Percentiles rank a stretch among this genome's conserved stretches.
These are phyloP conservation scores for Bombus difficillimus DNA, from an alignment of 1,140 invertebrate genomes.

Conservation along the genomic window DNA sequence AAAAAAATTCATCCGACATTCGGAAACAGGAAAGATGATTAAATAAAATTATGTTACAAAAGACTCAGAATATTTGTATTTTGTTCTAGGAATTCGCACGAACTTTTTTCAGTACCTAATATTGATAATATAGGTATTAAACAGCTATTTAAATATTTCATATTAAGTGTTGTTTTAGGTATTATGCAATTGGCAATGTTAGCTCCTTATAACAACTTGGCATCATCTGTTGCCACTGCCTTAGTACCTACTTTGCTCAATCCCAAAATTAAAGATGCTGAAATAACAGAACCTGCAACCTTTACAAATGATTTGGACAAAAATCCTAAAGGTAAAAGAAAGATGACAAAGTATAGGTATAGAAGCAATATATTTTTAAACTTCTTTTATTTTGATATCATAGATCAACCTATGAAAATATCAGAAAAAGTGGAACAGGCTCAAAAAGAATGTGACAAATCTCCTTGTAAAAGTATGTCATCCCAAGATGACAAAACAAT, in stretches of 20 bases:
- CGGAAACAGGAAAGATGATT: no score
- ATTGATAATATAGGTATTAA: no score
- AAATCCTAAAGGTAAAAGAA: background rate
- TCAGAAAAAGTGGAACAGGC: background rate
- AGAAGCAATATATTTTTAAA: background rate
- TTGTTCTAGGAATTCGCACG: no score
- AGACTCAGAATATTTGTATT: no score
- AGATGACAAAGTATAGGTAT: background rate
- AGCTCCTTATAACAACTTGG: conserved; percentile 84
- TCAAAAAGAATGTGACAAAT: conserved; percentile 21
- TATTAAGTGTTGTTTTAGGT: conserved; percentile 73
- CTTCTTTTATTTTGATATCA: background rate
- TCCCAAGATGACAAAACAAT: conserved; percentile 12
- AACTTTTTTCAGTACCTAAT: no score
- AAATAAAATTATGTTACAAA: no score
- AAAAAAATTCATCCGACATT: no score
- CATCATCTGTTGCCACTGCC: conserved; percentile 84
- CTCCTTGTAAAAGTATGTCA: conserved; percentile 9
- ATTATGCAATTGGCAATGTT: conserved; percentile 85
- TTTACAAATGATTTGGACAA: conserved; percentile 43
- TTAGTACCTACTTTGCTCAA: conserved; percentile 83
- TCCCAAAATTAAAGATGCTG: conserved; percentile 79
- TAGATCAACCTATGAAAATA: conserved; percentile 28
- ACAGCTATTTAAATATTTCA: background rate
- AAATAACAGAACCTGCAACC: conserved; percentile 77